Evolutionary conservation across 1,140 invertebrate genomes (phyloP).

Genomic region (Pachypeltis micranthus): DNA sequence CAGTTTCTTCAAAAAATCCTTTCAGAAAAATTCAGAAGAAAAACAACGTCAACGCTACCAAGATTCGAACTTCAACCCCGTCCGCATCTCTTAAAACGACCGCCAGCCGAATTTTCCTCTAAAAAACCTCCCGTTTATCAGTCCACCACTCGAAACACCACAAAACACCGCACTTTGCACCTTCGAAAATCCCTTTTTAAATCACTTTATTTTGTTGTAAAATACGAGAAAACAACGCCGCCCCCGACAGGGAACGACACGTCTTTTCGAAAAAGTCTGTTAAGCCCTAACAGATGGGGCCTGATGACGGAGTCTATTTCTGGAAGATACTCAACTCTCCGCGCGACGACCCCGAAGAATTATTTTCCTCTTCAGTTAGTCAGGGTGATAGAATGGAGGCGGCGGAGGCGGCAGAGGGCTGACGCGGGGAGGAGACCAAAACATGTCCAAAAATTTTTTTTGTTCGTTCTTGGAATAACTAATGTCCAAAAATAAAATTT

Average conservation of each 20-base stretch:
- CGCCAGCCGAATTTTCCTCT: background rate
- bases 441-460: background rate
- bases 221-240: no score
- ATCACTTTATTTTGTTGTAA: no score
- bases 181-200: no score
- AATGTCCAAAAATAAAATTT: background rate
- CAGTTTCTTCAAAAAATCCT: no score
- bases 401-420: conserved; percentile 6
- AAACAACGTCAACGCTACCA: background rate
- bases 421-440: background rate
- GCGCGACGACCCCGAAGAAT: background rate
- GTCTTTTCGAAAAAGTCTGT: background rate
- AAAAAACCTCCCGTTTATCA: background rate
- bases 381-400: conserved; percentile 19
- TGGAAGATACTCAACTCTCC: background rate
- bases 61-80: background rate
- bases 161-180: no score
- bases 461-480: no score
- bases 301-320: conserved; percentile 7
- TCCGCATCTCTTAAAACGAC: background rate
- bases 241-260: no score
- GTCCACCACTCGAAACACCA: background rate
- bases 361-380: conserved; percentile 9
- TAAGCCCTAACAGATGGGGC: background rate
- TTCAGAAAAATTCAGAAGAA: no score